phyloP scores from a whole-genome alignment of 2,888 invertebrate genomes.

The Taphrorychus bicolor region DNA sequence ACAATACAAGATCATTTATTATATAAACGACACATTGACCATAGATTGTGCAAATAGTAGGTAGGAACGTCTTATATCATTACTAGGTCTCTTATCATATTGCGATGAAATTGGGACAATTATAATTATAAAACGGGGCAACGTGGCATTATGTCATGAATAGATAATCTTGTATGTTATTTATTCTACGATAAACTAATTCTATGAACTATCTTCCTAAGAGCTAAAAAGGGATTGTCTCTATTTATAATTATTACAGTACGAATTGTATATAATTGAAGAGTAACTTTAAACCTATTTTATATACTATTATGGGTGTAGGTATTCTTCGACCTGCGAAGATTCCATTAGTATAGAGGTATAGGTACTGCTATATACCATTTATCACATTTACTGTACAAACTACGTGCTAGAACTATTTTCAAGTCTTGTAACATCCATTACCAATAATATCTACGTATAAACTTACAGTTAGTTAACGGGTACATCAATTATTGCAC shows the following conservation, averaged over 20 bases:
- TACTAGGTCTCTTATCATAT: too few relatives aligned
- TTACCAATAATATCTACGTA: neutral
- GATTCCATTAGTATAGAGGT: too few relatives aligned
- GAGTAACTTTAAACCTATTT: too few relatives aligned
- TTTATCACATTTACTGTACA: conserved; percentile 1
- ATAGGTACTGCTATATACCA: neutral
- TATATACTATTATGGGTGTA: too few relatives aligned
- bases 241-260: conserved; percentile 10
- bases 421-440: neutral
- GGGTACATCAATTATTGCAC: too few relatives aligned
- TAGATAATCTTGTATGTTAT: neutral
- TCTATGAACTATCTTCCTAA: too few relatives aligned
- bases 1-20: conserved; percentile 7
- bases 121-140: too few relatives aligned
- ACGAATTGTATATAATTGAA: too few relatives aligned
- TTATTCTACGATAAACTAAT: neutral
- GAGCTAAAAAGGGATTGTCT: conserved; percentile 28
- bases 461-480: too few relatives aligned
- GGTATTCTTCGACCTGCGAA: conserved; percentile 41
- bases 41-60: too few relatives aligned
- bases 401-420: neutral
- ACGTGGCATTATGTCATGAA: neutral
- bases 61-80: too few relatives aligned
- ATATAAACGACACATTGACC: neutral
- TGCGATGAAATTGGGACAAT: too few relatives aligned